Evolutionary conservation across 2,888 invertebrate genomes (phyloP).

Genomic region (Drosophila barbarae): DNA sequence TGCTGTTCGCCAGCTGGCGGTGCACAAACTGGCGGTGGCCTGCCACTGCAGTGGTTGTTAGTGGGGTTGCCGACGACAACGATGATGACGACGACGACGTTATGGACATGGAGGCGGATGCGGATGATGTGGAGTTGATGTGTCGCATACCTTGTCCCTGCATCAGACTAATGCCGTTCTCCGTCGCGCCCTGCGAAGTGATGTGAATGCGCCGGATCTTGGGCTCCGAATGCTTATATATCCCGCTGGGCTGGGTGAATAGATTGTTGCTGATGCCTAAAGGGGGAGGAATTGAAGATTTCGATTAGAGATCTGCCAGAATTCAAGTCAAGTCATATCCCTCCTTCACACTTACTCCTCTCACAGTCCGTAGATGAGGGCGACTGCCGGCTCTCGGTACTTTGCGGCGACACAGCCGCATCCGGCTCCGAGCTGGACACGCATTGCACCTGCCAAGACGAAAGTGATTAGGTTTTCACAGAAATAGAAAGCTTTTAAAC

Average conservation of each 20-base stretch:
- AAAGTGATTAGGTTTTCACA: not conserved
- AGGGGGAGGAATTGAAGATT: not conserved
- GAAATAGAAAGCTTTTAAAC: fast-evolving
- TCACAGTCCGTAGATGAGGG: slow-evolving; percentile 79
- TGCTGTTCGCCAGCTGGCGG: slow-evolving; percentile 39
- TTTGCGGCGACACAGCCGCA: slow-evolving; percentile 81
- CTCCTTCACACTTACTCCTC: slow-evolving; percentile 66
- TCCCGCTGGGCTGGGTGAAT: slow-evolving; percentile 69
- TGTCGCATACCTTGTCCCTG: slow-evolving; percentile 66
- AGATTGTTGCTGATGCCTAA: slow-evolving; percentile 44
- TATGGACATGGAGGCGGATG: slow-evolving; percentile 48
- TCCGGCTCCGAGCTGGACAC: slow-evolving; percentile 93
- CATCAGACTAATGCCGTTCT: slow-evolving; percentile 50
- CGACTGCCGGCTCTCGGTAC: slow-evolving; percentile 78
- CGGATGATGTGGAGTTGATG: slow-evolving; percentile 45
- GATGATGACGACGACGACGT: slow-evolving; percentile 43
- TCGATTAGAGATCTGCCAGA: not conserved
- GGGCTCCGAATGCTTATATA: slow-evolving; percentile 78
- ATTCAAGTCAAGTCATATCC: not conserved
- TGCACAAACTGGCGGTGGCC: slow-evolving; percentile 34
- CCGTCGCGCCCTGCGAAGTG: slow-evolving; percentile 70
- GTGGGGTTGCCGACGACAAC: slow-evolving; percentile 40
- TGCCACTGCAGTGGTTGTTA: slow-evolving; percentile 32
- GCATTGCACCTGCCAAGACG: slow-evolving; percentile 88
- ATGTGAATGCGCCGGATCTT: slow-evolving; percentile 77